These are phyloP conservation scores for Leucoma salicis DNA, from an alignment of 2,888 invertebrate genomes.

Conservation along the genomic window DNA sequence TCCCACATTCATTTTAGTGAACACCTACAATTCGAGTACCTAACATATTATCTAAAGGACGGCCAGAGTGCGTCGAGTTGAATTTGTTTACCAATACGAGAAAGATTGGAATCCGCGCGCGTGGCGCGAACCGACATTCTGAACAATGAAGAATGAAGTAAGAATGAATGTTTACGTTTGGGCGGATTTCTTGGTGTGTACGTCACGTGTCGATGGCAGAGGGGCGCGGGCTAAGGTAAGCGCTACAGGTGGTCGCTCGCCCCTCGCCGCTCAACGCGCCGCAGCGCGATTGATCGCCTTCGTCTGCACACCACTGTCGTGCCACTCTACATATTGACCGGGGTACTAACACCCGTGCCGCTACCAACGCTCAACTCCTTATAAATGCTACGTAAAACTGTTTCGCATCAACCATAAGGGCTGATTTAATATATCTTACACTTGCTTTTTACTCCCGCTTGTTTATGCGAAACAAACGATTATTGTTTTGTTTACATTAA, in stretches of 20 bases:
- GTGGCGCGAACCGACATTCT: conserved; percentile 69
- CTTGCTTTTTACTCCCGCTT: conserved; percentile 2
- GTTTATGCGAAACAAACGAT: conserved; percentile 11
- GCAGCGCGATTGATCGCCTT: conserved; percentile 77
- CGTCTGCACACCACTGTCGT: conserved; percentile 74
- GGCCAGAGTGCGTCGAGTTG: conserved; percentile 40
- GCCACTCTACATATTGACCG: conserved; percentile 82
- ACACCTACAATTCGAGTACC: no score
- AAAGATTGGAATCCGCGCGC: conserved; percentile 70
- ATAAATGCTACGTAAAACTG: conserved; percentile 57
- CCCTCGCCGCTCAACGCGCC: conserved; percentile 43
- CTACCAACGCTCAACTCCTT: conserved; percentile 63
- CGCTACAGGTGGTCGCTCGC: conserved; percentile 71
- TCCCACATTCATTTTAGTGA: no score
- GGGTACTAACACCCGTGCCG: conserved; percentile 73
- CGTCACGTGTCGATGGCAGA: conserved; percentile 75
- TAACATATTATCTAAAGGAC: no score
- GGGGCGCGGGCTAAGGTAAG: conserved; percentile 31
- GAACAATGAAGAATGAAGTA: conserved; percentile 80
- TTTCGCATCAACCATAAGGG: conserved; percentile 15
- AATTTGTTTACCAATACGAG: conserved; percentile 77
- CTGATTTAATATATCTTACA: conserved; percentile 11
- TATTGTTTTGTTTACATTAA: conserved; percentile 21
- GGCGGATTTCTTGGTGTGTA: conserved; percentile 77
- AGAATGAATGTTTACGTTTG: conserved; percentile 82